Evolutionary conservation across 2,113 vertebrate species (phyloP), one percentile per base, ranked within the genome.

Genomic region (Coturnix japonica): DNA sequence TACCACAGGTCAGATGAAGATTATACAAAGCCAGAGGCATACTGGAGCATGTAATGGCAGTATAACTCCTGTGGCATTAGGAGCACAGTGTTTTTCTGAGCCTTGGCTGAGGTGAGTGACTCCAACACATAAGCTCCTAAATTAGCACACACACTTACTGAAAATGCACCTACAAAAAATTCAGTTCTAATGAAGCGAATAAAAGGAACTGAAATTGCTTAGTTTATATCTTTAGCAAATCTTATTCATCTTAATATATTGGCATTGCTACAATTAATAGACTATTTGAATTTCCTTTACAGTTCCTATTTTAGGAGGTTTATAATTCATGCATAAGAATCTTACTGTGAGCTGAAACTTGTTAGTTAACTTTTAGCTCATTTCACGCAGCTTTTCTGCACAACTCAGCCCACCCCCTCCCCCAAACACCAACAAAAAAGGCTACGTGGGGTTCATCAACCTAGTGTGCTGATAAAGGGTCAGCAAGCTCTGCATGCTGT

Each of bases 251-350:
- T 66, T 96, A 95, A 91, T 94, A 94, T 96, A 96, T 90, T 95
- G 90, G 81, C 82, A 92, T 33, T 91, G 80, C 92, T 94, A 88
- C 72, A 97, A 97, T 97, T 96, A 97, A 96, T 96, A 80, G 75
- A 41, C 84, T 95, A 76, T 91, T 96, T 95, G 90, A 97, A 96
- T 96, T 95, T 97, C 67, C 82, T 91, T 96, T 96, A 95, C 87
- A 93, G 87, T 95, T 95, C 93, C 86, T 95, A 85, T 94, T 97
- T 95, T 75, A 79, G 80, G 47, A 95, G 54, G 66, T 90, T 96
- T 89, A 95, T 89, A 96, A 97, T 90, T 95, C 70, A 76, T 80
- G 88, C 67, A 97, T 90, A 95, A 95, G 86, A 90, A 64, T 53
- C 77, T 89, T 90, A 92, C 81, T 96, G 69, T 41, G 54, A 49